Evolutionary conservation across 2,797 vertebrate genomes (phyloP), one percentile per base, ranked within the genome.

Genomic region (Thripadectes ignobilis): DNA sequence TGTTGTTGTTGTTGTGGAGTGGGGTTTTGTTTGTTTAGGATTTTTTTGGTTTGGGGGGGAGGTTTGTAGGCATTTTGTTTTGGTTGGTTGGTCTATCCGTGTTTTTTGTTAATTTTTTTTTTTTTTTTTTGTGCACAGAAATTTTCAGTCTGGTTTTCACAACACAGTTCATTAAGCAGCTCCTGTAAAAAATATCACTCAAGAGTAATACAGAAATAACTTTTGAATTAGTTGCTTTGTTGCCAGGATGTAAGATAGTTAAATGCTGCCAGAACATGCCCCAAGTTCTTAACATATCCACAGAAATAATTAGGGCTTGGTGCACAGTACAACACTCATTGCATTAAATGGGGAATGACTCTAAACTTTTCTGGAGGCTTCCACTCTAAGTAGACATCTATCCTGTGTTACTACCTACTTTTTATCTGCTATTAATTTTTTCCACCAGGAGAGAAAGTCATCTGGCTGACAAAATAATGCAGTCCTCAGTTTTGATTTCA

Each of bases 31-130:
- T 30, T 13, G 2, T 32, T 54, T 54, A 20, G 29, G 19, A 52
- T 26, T 39, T 14, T 17, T 6, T 57, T 51, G 5, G 4, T 22
- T 41, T 59, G 3, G 1, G 0, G 0, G 13, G 41, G 9, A 5
- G 3, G 5, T 46, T 59, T 18, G 27, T 51, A 30, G 10, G 10
- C 51, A 49, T 29, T 29, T 51, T 51, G 17, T 30, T 52, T 52
- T 52, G 12, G 27, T 51, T 52, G 51, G 27, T 46, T 23, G 45
- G 45, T 46, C 21, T 21, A 20, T 45, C 19, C 10, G 5, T 39
- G 7, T 41, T 17, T 41, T 41, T 29, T 51, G 16, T 4, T 51
- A 17, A 29, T 16, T 12, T 52, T 30, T 29, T 36, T n/a, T 1
- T 27, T 59, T 52, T 52, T 30, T 29, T 36, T 41, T 43, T 43